Evolutionary conservation across 2,888 invertebrate species (phyloP).

Genomic region (Philopedon plagiatum): DNA sequence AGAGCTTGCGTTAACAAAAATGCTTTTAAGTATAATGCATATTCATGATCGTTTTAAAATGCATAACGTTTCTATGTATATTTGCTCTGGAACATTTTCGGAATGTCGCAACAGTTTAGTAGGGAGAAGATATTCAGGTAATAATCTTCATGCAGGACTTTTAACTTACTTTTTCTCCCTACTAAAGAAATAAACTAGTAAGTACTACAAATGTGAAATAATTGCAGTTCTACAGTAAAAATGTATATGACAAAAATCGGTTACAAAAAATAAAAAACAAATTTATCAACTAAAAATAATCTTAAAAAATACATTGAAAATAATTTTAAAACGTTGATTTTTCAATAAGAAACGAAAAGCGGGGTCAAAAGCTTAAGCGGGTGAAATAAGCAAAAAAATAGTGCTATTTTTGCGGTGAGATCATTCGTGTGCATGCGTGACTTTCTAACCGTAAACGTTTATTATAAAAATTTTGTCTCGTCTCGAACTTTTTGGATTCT

Average conservation of each 20-base stretch:
- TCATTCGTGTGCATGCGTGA: slow-evolving; percentile 41
- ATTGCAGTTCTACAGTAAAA: slow-evolving; percentile 21
- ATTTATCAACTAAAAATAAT: slow-evolving; percentile 16
- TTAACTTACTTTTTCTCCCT: background rate
- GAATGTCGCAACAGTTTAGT: slow-evolving; percentile 27
- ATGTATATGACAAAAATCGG: slow-evolving; percentile 16
- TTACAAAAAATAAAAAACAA: slow-evolving; percentile 20
- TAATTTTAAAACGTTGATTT: slow-evolving; percentile 20
- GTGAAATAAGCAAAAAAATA: slow-evolving; percentile 31
- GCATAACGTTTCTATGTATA: background rate
- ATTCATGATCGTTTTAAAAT: slow-evolving; percentile 7
- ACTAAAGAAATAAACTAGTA: slow-evolving; percentile 6
- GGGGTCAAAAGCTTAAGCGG: slow-evolving; percentile 35
- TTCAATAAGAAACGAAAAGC: slow-evolving; percentile 21
- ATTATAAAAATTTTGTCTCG: slow-evolving; percentile 26
- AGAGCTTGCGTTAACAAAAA: background rate
- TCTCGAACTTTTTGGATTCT: too few relatives aligned
- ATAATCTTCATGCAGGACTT: slow-evolving; percentile 1
- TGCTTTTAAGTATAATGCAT: slow-evolving; percentile 2
- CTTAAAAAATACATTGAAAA: background rate
- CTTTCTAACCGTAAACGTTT: background rate
- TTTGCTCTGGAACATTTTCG: background rate
- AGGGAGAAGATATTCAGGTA: background rate
- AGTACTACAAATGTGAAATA: slow-evolving; percentile 20
- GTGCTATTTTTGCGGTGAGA: slow-evolving; percentile 15